A percentile compares a stretch with the other conserved stretches of the same genome.
These are phyloP conservation scores for Paedocypris sp. DNA, from an alignment of 2,113 vertebrate species.

Conservation along the genomic window DNA sequence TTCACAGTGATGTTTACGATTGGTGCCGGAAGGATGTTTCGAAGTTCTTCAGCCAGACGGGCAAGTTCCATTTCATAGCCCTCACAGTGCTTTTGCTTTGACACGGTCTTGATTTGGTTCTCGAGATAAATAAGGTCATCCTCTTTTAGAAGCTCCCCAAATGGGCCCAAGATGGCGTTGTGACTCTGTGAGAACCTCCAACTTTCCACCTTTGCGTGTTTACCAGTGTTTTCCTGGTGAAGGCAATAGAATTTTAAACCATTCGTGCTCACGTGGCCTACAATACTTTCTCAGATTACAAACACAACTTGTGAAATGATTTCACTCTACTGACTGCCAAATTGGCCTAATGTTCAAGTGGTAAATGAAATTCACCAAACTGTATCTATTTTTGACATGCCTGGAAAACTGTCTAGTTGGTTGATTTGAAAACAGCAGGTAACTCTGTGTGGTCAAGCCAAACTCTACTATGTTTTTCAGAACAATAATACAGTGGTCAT, in stretches of 20 bases:
- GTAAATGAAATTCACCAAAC: too few relatives aligned
- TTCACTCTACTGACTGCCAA: too few relatives aligned
- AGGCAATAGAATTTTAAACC: background rate
- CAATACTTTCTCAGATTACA: background rate
- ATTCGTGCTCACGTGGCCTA: conserved; percentile 12
- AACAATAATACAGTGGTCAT: too few relatives aligned
- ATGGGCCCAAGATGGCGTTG: conserved; percentile 87
- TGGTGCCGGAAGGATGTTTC: conserved; percentile 74
- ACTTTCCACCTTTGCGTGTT: conserved; percentile 55
- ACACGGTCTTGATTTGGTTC: conserved; percentile 74
- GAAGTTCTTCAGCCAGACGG: conserved; percentile 70
- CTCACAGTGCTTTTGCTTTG: conserved; percentile 69
- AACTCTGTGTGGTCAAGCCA: too few relatives aligned
- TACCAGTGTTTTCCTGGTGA: conserved; percentile 57
- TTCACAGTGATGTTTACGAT: conserved; percentile 78
- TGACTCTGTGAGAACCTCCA: conserved; percentile 80
- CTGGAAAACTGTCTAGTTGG: too few relatives aligned
- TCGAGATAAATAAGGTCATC: conserved; percentile 82
- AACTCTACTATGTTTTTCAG: too few relatives aligned
- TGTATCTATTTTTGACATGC: too few relatives aligned
- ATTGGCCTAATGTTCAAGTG: too few relatives aligned
- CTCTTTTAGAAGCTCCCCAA: conserved; percentile 86
- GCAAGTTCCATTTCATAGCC: conserved; percentile 76
- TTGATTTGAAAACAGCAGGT: too few relatives aligned
- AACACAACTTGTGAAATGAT: too few relatives aligned